Conservation (phyloP, 2,797 vertebrate genomes). For the Muscicapa comitata region DNA sequence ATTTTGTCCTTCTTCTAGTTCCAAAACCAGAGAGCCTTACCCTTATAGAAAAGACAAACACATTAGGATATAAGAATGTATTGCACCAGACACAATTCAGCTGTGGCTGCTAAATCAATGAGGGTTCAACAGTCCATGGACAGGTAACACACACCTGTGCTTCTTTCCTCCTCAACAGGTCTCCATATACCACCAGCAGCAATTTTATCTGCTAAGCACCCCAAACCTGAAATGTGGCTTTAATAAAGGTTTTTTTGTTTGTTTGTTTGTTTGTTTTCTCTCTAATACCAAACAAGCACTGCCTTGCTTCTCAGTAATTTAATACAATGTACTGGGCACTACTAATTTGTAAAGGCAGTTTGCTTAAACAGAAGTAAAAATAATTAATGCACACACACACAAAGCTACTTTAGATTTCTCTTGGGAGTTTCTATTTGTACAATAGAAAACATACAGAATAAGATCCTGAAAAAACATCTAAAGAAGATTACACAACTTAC, state of each 20-base stretch:
- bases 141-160: background rate
- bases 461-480: slow-evolving; percentile 5
- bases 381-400: background rate
- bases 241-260: background rate
- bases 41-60: background rate
- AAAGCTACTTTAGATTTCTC: background rate
- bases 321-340: background rate
- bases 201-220: background rate
- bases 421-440: background rate
- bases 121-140: background rate
- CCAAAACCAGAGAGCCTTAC: background rate
- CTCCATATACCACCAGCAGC: background rate
- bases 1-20: background rate
- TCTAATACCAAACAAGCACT: background rate
- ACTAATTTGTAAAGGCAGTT: background rate
- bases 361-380: background rate
- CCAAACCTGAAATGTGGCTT: background rate
- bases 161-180: background rate
- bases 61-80: background rate
- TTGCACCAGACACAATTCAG: background rate
- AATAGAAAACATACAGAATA: background rate
- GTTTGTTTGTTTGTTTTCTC: background rate
- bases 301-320: background rate
- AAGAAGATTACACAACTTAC: background rate
- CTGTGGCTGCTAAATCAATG: background rate